Evolutionary conservation across 2,113 vertebrate genomes (phyloP).

Genomic region (Oryzias woworae): DNA sequence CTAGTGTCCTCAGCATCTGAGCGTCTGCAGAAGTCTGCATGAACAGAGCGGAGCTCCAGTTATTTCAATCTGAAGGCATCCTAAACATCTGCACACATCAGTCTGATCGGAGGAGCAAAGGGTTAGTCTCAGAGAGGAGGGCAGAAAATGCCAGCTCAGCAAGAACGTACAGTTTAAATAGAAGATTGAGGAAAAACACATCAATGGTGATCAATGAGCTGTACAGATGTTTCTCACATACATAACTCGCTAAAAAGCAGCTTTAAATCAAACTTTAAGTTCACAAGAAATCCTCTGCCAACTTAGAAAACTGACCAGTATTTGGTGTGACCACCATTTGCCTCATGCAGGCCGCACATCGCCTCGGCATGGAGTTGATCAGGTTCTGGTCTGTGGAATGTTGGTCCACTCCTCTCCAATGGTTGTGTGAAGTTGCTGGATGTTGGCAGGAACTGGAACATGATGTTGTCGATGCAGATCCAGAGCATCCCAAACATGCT

Average conservation of each 20-base stretch:
- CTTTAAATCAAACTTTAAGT: neutral
- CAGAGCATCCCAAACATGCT: too few species aligned
- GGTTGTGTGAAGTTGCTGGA: too few species aligned
- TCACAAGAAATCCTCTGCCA: too few species aligned
- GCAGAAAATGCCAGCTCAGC: too few species aligned
- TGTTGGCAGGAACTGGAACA: too few species aligned
- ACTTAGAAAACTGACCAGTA: neutral
- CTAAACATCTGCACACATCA: neutral
- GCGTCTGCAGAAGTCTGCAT: conserved; percentile 44
- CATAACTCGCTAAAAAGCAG: conserved; percentile 1
- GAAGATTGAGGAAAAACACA: conserved; percentile 26
- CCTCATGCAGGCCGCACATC: conserved; percentile 41
- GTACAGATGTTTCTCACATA: conserved; percentile 20
- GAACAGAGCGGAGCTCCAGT: conserved; percentile 27
- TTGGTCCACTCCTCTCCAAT: too few species aligned
- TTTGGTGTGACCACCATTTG: conserved; percentile 47
- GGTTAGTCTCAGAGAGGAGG: too few species aligned
- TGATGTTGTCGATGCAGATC: too few species aligned
- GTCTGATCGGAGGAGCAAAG: too few species aligned
- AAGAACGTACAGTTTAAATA: neutral
- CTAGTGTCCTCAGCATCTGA: conserved; percentile 66
- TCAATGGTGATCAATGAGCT: conserved; percentile 20
- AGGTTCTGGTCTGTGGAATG: too few species aligned
- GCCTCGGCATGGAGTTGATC: too few species aligned
- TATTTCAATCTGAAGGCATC: neutral